Base-by-base conservation (phyloP, 2,113 vertebrate species). In the Tor tambroides region DNA sequence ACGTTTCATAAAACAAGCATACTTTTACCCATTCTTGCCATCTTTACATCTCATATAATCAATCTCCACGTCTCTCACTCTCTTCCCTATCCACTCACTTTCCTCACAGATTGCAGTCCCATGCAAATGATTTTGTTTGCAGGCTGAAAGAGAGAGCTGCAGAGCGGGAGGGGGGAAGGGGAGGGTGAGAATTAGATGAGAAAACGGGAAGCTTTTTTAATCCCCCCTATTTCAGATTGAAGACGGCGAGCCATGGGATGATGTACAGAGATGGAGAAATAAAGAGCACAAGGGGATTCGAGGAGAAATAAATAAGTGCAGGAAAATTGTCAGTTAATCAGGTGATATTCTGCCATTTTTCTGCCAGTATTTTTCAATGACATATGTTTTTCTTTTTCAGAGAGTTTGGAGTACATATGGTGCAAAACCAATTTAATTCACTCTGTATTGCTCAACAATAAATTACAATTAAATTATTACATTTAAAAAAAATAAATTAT, bases 211-310 rank as follows among this genome's bases (percentile, higher is more conserved):
- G 56, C 75, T 59, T 87, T 84, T 87, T 92, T 94, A 94, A 93
- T 94, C 93, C 83, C 43, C 56, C 61, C 43, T 46, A 82, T 90
- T 89, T 93, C 61, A 91, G 93, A 95, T 95, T 95, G 93, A 91
- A 92, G 84, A 49, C 28, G 32, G 77, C 88, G 49, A 85, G 78
- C 26, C 63, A 83, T 26, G n/a, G 67, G 85, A 80, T 72, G 65
- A 91, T 54, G 30, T 46, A 79, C 61, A 26, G 49, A 81, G 12
- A 65, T 8, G 21, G 17, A 49, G 74, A 51, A 79, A 56, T 26
- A 46, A 54, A 35, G 51, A 17, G 12, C 4, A 65, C 63, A 63
- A 71, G 30, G 61, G 43, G 23, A 80, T 63, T 30, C 32, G 54
- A 71, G 35, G 23, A 61, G 81, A 51, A 79, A 56, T 3, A 26